Evolutionary conservation across 2,113 vertebrate species (phyloP), one percentile per base, ranked within the genome.

Genomic region (Stegastes partitus): DNA sequence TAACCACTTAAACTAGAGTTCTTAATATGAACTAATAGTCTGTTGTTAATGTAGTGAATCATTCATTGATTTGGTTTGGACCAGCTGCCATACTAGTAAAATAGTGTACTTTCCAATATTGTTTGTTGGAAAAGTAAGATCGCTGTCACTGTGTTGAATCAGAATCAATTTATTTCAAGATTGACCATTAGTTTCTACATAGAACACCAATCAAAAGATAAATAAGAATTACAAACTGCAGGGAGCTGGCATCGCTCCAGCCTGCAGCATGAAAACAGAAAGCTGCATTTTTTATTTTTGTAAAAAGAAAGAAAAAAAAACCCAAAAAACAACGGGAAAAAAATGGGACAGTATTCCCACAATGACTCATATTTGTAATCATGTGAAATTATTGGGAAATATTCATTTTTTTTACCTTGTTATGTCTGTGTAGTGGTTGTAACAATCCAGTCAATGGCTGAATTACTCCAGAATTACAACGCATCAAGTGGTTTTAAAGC

Each of bases 151-250:
- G 34, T 84, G 39, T 89, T 34, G 57, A 64, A 81, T 82, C 56
- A 85, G 26, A 83, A 78, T 64, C 93, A 90, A 94, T 93, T 93
- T 94, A 93, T 92, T 92, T 74, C 12, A 71, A 37, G 22, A 71
- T 68, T 61, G 49, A 63, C 34, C 37, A 47, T 73, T 77, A 37
- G 64, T 42, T 12, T 81, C 75, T 68, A 57, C 34, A 83, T 87
- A 83, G 64, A 83, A 45, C 83, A 65, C 77, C 82, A 90, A 10
- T 34, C 59, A 9, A 26, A 37, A 45, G 26, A 61, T 65, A 25
- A 69, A 85, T 59, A 3, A 19, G 15, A 53, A 67, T 75, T 49
- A 58, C 34, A 11, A 18, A 8, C 68, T 77, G 55, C 23, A 68
- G 75, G 54, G 73, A 72, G 56, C 18, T 44, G 14, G 55, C 22